A percentile compares a stretch with the other conserved stretches of the same genome.
phyloP scores from a whole-genome alignment of 2,797 vertebrate genomes.

The Hozukius guyotensis region DNA sequence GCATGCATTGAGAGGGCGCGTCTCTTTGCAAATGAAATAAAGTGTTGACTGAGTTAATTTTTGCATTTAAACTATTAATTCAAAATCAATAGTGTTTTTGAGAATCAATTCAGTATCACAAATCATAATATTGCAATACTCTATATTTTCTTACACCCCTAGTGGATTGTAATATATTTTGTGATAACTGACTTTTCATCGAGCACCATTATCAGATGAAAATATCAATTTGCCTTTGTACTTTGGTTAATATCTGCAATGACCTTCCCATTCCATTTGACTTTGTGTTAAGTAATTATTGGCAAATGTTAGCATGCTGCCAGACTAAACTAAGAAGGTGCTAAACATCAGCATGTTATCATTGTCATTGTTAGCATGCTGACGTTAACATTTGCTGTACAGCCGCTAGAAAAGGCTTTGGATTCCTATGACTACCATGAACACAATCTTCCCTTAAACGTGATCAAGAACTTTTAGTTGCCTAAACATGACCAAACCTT shows the following conservation, averaged over 20 bases:
- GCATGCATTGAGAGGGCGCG: accelerated
- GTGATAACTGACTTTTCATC: neutral
- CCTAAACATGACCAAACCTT: neutral
- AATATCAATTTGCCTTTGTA: neutral
- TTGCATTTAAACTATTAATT: too few relatives aligned
- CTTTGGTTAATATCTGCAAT: neutral
- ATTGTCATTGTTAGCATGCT: neutral
- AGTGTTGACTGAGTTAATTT: too few relatives aligned
- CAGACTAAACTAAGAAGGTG: neutral
- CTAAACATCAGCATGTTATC: neutral
- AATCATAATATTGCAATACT: too few relatives aligned
- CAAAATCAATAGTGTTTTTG: too few relatives aligned
- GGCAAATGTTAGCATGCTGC: neutral
- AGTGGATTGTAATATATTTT: neutral
- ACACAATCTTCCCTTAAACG: neutral
- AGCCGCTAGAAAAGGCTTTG: neutral
- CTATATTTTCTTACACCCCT: too few relatives aligned
- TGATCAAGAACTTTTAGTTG: neutral
- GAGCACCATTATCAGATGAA: neutral
- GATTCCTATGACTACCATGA: neutral
- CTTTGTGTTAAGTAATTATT: neutral
- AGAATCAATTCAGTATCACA: too few relatives aligned
- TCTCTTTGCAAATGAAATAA: too few relatives aligned
- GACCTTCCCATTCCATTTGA: neutral
- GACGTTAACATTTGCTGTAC: neutral